These are phyloP conservation scores for Gallinago paraguaiae DNA, from an alignment of 2,113 vertebrate genomes.

Conservation along the genomic window DNA sequence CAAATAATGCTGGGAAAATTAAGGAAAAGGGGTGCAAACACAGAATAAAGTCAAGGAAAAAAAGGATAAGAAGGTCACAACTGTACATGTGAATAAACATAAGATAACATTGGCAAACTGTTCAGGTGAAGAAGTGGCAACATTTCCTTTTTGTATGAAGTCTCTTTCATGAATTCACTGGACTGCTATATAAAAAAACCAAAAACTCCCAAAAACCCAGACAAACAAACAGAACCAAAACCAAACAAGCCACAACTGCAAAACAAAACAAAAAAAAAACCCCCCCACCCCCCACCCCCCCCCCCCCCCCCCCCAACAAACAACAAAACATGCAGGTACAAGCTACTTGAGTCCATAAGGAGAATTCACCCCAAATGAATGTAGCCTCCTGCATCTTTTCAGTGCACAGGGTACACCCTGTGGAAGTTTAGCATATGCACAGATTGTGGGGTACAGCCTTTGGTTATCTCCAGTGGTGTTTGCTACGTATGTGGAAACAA, in stretches of 20 bases:
- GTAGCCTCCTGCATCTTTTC: neutral
- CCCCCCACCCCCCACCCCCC: too few relatives aligned
- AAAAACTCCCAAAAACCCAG: neutral
- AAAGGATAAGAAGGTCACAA: neutral
- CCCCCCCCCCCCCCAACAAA: too few relatives aligned
- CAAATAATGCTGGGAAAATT: neutral
- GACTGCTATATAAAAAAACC: neutral
- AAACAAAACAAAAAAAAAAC: neutral
- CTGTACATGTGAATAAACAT: neutral
- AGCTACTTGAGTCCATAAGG: neutral
- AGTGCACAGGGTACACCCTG: rapidly evolving
- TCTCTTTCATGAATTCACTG: neutral
- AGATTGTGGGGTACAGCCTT: neutral
- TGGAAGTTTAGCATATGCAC: neutral
- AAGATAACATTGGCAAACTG: neutral
- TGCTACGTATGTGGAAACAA: rapidly evolving
- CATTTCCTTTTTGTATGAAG: neutral
- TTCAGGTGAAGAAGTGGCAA: neutral
- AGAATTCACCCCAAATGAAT: neutral
- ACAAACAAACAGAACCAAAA: neutral
- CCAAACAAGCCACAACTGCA: neutral
- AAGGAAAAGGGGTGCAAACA: neutral
- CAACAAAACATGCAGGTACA: neutral
- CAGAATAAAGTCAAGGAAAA: neutral
- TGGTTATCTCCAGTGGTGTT: neutral